Base-by-base conservation (phyloP, 2,113 vertebrate species). In the Zosterops japonicus region DNA sequence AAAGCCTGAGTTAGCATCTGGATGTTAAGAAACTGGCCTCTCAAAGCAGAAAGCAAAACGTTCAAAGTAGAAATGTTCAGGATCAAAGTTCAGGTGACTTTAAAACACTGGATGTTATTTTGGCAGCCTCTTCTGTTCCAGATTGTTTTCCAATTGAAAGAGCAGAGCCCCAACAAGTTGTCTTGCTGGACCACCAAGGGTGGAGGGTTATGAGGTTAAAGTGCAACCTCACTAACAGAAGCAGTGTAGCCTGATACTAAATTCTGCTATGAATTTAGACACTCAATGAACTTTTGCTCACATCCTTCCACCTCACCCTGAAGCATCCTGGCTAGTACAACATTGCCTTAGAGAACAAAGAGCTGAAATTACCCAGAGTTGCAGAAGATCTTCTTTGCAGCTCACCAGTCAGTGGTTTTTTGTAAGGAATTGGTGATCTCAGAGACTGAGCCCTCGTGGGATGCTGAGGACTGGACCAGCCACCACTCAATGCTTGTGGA, bases 381-480 rank as follows among this genome's bases (percentile, higher is more conserved):
- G 98, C 78, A 56, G 99, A 99, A 28, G 98, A 98, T n/a, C 99
- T 98, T 91, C 98, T 97, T 81, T 98, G 98, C 35, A 98, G 97
- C 19, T 99, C 99, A 18, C 98, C 95, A 92, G 98, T 95, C 35
- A 97, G 97, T 56, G 98, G 97, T 67, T 99, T 99, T 91, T 98
- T 98, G 87, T 98, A 98, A 9, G 97, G 72, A 60, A 96, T 88
- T 0, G 98, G 98, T 14, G 98, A 98, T 55, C 97, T 97, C 88
- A 98, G 94, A 68, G 98, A 97, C 27, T 98, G 97, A 60, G 98
- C 75, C 59, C 98, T 97, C 3, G 96, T 55, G 24, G 98, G 97
- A 69, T 98, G 98, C 41, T 99, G 98, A 41, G 99, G 98, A 95
- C 98, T 99, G 81, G 98, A 97, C 98, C 99, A 99, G 81, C 95